These are phyloP conservation scores for Eulimnadia texana DNA, from an alignment of 1,140 invertebrate genomes.

Conservation along the genomic window DNA sequence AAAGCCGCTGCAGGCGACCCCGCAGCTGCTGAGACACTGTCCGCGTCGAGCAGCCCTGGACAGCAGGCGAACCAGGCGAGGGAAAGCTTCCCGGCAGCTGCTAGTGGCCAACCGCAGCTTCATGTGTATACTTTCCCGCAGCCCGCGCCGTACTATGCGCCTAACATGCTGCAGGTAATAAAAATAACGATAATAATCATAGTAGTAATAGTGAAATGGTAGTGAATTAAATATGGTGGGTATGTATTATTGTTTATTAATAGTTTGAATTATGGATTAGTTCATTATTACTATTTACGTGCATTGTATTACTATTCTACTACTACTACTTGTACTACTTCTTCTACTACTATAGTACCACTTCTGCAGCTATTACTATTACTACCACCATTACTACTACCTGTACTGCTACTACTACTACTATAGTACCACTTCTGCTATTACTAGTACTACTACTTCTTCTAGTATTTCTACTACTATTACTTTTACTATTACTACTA, in stretches of 20 bases:
- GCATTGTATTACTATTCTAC: background rate
- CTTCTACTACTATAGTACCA: no score
- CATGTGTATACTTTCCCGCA: constrained; percentile 25
- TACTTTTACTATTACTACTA: no score
- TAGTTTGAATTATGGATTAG: background rate
- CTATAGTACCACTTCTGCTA: no score
- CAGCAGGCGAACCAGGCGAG: constrained; percentile 8
- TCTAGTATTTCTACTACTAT: no score
- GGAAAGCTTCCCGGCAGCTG: background rate
- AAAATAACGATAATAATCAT: background rate
- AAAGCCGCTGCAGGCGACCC: background rate
- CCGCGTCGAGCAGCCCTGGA: background rate
- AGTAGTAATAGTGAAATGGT: no score
- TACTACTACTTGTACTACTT: no score
- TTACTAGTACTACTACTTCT: no score
- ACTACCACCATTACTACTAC: no score
- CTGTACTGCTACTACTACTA: no score
- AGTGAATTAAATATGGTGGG: no score
- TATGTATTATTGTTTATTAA: background rate
- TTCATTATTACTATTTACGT: no score
- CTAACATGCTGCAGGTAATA: constrained; percentile 29
- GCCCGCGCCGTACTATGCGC: constrained; percentile 38
- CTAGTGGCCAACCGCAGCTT: constrained; percentile 14
- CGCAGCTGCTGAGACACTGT: background rate
- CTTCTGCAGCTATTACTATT: no score